Evolutionary conservation across 2,888 invertebrate species (phyloP).

Genomic region (Drosophila meridiana): DNA sequence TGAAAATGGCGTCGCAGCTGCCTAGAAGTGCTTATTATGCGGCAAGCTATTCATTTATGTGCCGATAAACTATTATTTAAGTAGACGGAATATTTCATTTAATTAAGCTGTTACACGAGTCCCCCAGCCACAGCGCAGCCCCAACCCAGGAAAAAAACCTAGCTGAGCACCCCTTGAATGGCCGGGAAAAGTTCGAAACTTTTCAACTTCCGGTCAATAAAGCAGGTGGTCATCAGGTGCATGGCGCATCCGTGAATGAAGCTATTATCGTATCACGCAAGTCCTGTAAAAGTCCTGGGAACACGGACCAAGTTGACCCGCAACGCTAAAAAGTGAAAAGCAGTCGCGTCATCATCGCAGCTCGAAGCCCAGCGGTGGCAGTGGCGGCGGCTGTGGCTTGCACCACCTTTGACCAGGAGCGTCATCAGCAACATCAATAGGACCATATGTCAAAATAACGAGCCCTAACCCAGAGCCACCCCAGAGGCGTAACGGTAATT

Average conservation of each 20-base stretch:
- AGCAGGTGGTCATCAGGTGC: slow-evolving; percentile 82
- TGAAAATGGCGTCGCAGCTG: slow-evolving; percentile 59
- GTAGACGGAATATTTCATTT: slow-evolving; percentile 46
- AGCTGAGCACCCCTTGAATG: slow-evolving; percentile 23
- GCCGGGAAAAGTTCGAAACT: slow-evolving; percentile 75
- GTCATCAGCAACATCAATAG: slow-evolving; percentile 53
- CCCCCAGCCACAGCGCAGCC: slow-evolving; percentile 22
- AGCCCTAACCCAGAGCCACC: slow-evolving; percentile 55
- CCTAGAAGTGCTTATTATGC: slow-evolving; percentile 24
- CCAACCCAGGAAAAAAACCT: background rate
- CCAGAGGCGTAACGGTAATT: slow-evolving; percentile 55
- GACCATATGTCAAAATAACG: slow-evolving; percentile 83
- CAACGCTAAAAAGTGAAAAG: slow-evolving; percentile 70
- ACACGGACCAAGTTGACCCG: slow-evolving; percentile 54
- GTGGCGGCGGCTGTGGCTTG: slow-evolving; percentile 12
- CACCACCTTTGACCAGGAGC: slow-evolving; percentile 47
- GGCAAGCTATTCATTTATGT: slow-evolving; percentile 17
- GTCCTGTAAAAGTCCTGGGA: slow-evolving; percentile 56
- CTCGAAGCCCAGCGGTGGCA: slow-evolving; percentile 1
- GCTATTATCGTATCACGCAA: slow-evolving; percentile 75
- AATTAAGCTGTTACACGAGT: slow-evolving; percentile 71
- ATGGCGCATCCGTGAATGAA: slow-evolving; percentile 70
- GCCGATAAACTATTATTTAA: slow-evolving; percentile 46
- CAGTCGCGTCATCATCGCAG: slow-evolving; percentile 65
- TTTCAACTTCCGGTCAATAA: slow-evolving; percentile 81